Percentiles rank a stretch among this genome's conserved stretches.
Evolutionary conservation across 2,113 vertebrate species (phyloP).

Genomic region (Tursiops truncatus): DNA sequence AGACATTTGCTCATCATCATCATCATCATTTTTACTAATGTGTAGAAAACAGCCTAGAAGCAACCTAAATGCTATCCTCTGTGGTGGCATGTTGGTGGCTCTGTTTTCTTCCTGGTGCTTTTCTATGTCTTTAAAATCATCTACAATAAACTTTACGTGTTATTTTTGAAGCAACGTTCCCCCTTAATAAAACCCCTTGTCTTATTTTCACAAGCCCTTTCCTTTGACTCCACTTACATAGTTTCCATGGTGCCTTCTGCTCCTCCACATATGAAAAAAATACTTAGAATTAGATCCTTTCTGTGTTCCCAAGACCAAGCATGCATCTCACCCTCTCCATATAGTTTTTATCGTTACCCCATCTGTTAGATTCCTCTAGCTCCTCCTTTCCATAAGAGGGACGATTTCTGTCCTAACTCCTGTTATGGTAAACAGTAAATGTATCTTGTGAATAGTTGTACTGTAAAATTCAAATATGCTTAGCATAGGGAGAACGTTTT

Average conservation of each 20-base stretch:
- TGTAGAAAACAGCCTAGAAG: not conserved
- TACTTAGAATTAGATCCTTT: not conserved
- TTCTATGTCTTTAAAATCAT: not conserved
- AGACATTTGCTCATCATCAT: accelerated
- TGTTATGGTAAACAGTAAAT: not conserved
- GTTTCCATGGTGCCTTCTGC: not conserved
- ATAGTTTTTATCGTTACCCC: not conserved
- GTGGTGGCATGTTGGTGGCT: accelerated
- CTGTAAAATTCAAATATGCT: constrained; percentile 21
- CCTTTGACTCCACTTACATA: not conserved
- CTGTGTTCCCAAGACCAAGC: not conserved
- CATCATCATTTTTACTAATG: too few relatives aligned
- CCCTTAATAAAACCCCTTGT: not conserved
- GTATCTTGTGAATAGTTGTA: not conserved
- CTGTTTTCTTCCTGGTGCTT: not conserved
- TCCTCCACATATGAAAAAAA: not conserved
- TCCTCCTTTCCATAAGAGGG: not conserved
- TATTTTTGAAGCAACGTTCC: not conserved
- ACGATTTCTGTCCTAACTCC: not conserved
- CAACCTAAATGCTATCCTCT: not conserved
- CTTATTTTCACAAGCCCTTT: not conserved
- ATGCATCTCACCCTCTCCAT: not conserved
- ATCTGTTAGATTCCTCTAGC: not conserved
- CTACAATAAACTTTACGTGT: not conserved
- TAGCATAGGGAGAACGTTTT: not conserved